Evolutionary conservation across 2,113 vertebrate genomes (phyloP), one percentile per base, ranked within the genome.

Genomic region (Sylvilagus bachmani): DNA sequence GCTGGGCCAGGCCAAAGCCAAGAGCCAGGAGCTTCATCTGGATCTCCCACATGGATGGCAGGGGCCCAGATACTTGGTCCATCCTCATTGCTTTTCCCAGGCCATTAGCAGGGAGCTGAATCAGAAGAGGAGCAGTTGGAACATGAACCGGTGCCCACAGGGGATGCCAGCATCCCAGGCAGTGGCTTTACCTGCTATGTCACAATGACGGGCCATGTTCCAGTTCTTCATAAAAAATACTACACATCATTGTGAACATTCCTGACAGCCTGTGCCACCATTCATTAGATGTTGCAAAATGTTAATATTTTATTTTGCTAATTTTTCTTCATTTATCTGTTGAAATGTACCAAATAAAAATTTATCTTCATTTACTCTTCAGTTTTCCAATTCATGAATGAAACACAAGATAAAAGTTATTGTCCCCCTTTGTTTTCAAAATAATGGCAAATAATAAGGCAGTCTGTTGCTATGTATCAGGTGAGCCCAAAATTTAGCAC

Each of bases 381-480:
- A 64, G 38, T 33, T 89, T 90, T 29, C 11, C 24, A 74, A 16
- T 51, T 66, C 36, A 33, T 31, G 49, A 22, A 51, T 12, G 13
- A 67, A 93, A 86, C 27, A 13, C 27, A n/a, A 9, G 69, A 61
- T 22, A 24, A 66, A 9, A 25, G 6, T 10, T 71, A 36, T 58
- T 92, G 24, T 81, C 69, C n/a, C 69, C 29, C 62, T 80, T 67
- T 81, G 53, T 64, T 94, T 88, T 73, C 29, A 87, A 82, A 87
- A 36, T 66, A 70, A 73, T 91, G 55, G 29, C 49, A 53, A 84
- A 77, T 24, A 66, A 67, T 11, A 6, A 86, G 38, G 19, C 14
- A 6, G 25, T n/a, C 25, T 51, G 49, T 61, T 66, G 31, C 67
- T 67, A 51, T 38, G 58, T 74, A 92, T 55, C 71, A 80, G 75